Evolutionary conservation across 2,113 vertebrate genomes (phyloP).

Genomic region (Cephalopterus ornatus): DNA sequence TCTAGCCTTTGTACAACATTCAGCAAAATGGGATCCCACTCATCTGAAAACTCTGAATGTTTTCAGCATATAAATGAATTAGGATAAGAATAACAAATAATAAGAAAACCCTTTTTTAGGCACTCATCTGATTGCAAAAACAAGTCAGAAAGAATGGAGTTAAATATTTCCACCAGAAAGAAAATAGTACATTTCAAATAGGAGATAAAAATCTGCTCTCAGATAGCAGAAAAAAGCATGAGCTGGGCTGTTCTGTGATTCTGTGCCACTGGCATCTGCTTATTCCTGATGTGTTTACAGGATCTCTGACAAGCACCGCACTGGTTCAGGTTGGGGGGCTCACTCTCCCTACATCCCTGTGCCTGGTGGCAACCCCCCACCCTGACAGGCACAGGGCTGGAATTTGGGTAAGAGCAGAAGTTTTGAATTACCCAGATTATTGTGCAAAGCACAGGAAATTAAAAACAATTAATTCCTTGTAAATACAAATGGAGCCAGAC

Average conservation of each 20-base stretch:
- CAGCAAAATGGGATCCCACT: slow-evolving; percentile 3
- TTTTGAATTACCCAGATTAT: slow-evolving; percentile 47
- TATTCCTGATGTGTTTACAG: background rate
- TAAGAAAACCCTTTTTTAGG: background rate
- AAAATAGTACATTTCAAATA: slow-evolving; percentile 21
- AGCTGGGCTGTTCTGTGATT: background rate
- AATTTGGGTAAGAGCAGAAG: slow-evolving; percentile 22
- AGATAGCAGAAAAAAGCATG: background rate
- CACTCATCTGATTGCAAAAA: slow-evolving; percentile 32
- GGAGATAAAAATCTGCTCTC: background rate
- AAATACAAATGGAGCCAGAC: slow-evolving; percentile 61
- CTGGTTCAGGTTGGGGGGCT: background rate
- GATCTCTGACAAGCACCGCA: background rate
- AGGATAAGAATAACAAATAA: slow-evolving; percentile 30
- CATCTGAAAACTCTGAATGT: background rate
- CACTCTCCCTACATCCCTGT: background rate
- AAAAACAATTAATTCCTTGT: slow-evolving; percentile 71
- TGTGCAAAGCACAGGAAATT: slow-evolving; percentile 67
- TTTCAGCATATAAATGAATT: background rate
- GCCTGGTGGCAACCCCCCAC: background rate
- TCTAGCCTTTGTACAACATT: background rate
- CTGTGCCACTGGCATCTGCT: slow-evolving; percentile 6
- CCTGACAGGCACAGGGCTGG: background rate
- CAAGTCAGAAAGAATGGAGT: slow-evolving; percentile 3
- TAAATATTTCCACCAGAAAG: background rate